Evolutionary conservation across 2,113 vertebrate genomes (phyloP).

Genomic region (Eubucco bourcierii): DNA sequence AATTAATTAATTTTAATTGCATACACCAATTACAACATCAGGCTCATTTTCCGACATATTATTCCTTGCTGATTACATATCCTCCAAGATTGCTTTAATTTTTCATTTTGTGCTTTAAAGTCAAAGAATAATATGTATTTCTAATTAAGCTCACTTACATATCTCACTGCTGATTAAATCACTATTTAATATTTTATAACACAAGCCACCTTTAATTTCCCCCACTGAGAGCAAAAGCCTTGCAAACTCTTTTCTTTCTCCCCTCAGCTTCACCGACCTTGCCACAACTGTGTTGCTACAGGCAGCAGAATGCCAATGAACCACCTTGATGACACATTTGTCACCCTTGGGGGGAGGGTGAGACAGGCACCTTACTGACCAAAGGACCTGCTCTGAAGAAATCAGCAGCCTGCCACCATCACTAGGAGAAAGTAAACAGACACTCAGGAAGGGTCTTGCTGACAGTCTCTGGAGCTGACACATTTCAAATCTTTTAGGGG

Average conservation of each 20-base stretch:
- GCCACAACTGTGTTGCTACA: neutral
- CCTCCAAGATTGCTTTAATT: conserved; percentile 80
- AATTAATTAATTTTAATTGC: conserved; percentile 85
- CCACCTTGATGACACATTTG: conserved; percentile 5
- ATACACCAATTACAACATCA: conserved; percentile 80
- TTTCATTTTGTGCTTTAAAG: conserved; percentile 81
- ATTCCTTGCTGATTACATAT: conserved; percentile 79
- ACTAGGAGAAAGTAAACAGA: neutral
- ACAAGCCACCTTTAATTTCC: conserved; percentile 69
- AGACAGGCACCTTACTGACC: neutral
- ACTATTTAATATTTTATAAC: conserved; percentile 79
- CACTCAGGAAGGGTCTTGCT: neutral
- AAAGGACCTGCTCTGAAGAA: neutral
- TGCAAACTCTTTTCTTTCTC: neutral
- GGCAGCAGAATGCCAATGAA: conserved; percentile 52
- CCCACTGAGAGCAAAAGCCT: conserved; percentile 25
- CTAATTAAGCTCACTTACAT: conserved; percentile 78
- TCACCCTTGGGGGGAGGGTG: neutral
- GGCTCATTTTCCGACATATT: conserved; percentile 78
- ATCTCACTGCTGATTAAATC: conserved; percentile 78
- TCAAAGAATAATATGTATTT: conserved; percentile 83
- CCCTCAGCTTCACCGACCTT: conserved; percentile 10
- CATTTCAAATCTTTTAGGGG: neutral
- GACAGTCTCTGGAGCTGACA: neutral
- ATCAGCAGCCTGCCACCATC: neutral